phyloP scores from a whole-genome alignment of 2,113 vertebrate genomes.

The Pleuronectes platessa region DNA sequence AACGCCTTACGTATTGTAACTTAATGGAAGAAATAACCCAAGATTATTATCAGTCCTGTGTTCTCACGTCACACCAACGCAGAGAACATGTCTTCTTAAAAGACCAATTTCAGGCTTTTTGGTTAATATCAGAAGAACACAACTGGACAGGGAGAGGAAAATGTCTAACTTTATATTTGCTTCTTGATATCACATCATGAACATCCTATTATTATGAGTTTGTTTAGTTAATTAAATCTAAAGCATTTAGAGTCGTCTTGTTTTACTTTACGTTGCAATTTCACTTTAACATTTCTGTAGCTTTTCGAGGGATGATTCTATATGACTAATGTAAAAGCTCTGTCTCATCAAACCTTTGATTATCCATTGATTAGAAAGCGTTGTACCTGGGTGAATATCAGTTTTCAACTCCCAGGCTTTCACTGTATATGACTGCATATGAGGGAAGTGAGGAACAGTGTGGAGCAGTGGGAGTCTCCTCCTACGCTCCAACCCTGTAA shows the following conservation, averaged over 20 bases:
- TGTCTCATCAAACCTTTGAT: too few species aligned
- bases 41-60: neutral
- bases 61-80: conserved; percentile 36
- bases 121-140: neutral
- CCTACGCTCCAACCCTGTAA: conserved; percentile 23
- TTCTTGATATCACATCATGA: neutral
- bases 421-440: too few species aligned
- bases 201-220: neutral
- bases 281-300: too few species aligned
- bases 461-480: conserved; percentile 16
- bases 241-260: neutral
- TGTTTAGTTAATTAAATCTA: neutral
- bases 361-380: neutral
- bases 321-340: too few species aligned
- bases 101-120: conserved; percentile 19
- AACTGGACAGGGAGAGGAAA: neutral
- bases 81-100: conserved; percentile 18
- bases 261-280: neutral
- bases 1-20: neutral
- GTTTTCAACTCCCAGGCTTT: neutral
- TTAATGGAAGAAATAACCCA: neutral
- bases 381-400: neutral
- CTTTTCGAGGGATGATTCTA: too few species aligned
- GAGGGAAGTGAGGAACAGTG: neutral
- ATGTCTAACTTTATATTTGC: neutral